Conservation (phyloP, 2,888 invertebrate genomes). For the Conistra vaccinii region DNA sequence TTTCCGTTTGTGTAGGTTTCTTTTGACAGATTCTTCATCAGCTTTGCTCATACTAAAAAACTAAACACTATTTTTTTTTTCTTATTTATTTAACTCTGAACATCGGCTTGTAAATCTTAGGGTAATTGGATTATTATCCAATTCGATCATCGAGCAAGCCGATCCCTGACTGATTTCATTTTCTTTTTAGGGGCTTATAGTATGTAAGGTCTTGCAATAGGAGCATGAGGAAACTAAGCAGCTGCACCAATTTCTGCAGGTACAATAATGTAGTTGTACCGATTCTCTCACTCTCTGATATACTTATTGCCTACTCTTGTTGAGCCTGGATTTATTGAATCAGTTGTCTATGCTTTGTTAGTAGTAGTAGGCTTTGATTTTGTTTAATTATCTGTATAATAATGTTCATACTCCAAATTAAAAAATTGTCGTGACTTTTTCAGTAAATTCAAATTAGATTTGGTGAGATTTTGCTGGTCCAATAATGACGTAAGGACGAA, state of each 20-base stretch:
- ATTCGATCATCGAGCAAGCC: too few relatives aligned
- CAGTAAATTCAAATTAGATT: neutral
- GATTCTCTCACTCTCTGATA: neutral
- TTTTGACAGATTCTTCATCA: neutral
- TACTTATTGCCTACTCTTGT: neutral
- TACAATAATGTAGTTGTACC: neutral
- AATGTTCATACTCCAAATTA: neutral
- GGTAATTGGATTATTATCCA: too few relatives aligned
- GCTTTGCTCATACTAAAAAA: neutral
- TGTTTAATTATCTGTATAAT: neutral
- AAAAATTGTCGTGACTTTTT: neutral
- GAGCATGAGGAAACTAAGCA: neutral
- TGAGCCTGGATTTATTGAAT: too few relatives aligned
- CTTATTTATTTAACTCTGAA: neutral
- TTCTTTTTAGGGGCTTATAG: neutral
- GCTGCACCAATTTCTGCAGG: neutral
- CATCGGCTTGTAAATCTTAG: too few relatives aligned
- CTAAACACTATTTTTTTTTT: neutral
- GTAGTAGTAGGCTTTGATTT: too few relatives aligned
- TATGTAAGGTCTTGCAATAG: neutral
- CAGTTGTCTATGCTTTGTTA: too few relatives aligned
- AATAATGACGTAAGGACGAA: too few relatives aligned
- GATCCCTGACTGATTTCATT: neutral
- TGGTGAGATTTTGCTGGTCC: neutral
- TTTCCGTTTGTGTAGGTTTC: constrained; percentile 1